A percentile compares a stretch with the other conserved stretches of the same genome.
These are phyloP conservation scores for Eristalis tenax DNA, from an alignment of 2,888 invertebrate genomes.

Conservation along the genomic window DNA sequence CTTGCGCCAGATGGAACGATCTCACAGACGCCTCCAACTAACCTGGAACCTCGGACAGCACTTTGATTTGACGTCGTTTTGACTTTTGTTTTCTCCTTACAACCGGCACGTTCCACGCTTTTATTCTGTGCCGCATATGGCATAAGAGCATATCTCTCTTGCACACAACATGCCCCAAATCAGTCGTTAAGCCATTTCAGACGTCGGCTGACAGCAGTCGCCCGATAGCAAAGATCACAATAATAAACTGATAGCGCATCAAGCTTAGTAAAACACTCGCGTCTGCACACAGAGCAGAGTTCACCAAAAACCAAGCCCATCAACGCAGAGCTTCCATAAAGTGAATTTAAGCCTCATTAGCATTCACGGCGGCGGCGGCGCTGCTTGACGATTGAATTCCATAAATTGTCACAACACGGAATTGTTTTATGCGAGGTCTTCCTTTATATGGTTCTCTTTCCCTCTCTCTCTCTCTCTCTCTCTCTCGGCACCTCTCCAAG, in stretches of 20 bases:
- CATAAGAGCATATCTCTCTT: too few relatives aligned
- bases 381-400: neutral
- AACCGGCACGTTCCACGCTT: too few relatives aligned
- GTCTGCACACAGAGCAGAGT: neutral
- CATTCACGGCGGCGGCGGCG: neutral
- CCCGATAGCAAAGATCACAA: neutral
- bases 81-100: too few relatives aligned
- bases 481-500: neutral
- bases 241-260: neutral
- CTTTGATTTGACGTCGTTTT: too few relatives aligned
- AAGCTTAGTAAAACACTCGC: neutral
- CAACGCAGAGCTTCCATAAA: neutral
- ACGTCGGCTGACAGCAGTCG: neutral
- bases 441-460: neutral
- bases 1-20: too few relatives aligned
- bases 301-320: neutral
- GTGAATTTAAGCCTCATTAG: neutral
- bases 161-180: too few relatives aligned
- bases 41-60: too few relatives aligned
- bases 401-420: neutral
- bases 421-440: neutral
- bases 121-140: too few relatives aligned
- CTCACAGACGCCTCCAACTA: too few relatives aligned
- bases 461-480: neutral
- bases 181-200: too few relatives aligned